These are phyloP conservation scores for Thaumatotibia leucotreta DNA, from an alignment of 1,140 invertebrate genomes.

Conservation along the genomic window DNA sequence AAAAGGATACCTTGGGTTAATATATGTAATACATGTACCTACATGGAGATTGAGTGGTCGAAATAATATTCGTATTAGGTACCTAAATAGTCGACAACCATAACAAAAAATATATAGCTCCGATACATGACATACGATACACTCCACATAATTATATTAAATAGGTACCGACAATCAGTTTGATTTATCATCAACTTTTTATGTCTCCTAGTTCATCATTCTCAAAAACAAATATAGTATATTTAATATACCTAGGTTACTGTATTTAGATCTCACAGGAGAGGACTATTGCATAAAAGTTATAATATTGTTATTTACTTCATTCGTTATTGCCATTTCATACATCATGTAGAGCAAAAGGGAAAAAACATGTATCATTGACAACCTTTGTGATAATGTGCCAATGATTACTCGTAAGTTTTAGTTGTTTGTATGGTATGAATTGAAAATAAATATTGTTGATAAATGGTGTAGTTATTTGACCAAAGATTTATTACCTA, in stretches of 20 bases:
- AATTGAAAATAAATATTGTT: slow-evolving; percentile 5
- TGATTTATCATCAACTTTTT: not conserved
- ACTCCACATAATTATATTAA: too few species aligned
- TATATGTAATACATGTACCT: too few species aligned
- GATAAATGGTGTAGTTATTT: not conserved
- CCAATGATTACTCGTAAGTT: slow-evolving; percentile 66
- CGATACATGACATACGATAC: too few species aligned
- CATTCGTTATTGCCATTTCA: slow-evolving; percentile 26
- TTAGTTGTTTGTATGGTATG: slow-evolving; percentile 6
- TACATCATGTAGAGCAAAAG: not conserved
- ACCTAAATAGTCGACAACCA: too few species aligned
- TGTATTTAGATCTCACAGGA: slow-evolving; percentile 22
- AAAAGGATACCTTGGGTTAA: too few species aligned
- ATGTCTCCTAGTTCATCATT: not conserved
- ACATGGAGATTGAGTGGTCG: too few species aligned
- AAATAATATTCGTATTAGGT: too few species aligned
- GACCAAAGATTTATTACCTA: not conserved
- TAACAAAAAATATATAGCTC: too few species aligned
- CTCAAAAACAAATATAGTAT: not conserved
- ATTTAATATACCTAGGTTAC: not conserved
- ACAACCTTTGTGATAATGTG: slow-evolving; percentile 73
- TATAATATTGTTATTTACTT: slow-evolving; percentile 3
- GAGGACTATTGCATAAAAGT: not conserved
- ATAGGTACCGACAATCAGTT: too few species aligned
- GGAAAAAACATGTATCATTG: slow-evolving; percentile 53